Evolutionary conservation across 2,888 invertebrate species (phyloP).

Genomic region (Pristionchus fissidentatus): DNA sequence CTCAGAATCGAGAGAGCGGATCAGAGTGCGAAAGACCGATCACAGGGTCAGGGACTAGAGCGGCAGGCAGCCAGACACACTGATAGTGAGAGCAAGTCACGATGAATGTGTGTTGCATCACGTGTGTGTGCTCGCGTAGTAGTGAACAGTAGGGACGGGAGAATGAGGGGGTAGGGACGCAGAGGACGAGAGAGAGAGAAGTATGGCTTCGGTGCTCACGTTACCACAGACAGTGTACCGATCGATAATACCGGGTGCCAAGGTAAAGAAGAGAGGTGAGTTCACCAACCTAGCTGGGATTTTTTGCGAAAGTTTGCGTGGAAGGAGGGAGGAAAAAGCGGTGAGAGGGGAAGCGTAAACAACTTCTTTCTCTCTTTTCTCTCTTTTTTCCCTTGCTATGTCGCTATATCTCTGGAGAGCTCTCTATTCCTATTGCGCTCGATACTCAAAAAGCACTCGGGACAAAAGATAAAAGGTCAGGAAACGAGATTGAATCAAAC

Average conservation of each 20-base stretch:
- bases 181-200: no score
- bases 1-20: no score
- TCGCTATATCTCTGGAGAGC: no score
- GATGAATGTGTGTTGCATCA: conserved; percentile 10
- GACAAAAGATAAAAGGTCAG: not conserved
- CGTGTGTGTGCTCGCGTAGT: not conserved
- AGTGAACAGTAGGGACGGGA: not conserved
- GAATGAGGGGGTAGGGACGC: conserved; percentile 12
- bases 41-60: not conserved
- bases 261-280: not conserved
- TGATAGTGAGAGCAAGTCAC: not conserved
- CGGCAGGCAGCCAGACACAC: not conserved
- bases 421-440: not conserved
- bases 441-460: not conserved
- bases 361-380: not conserved
- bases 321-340: not conserved
- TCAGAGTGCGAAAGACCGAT: no score
- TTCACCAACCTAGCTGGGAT: not conserved
- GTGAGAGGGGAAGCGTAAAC: not conserved
- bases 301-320: not conserved
- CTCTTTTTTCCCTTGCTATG: not conserved
- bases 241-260: not conserved
- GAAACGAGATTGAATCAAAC: not conserved
- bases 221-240: no score
- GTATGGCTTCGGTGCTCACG: no score